Base-by-base conservation (phyloP, 1,140 invertebrate genomes). In the Medauroidea extradentata region DNA sequence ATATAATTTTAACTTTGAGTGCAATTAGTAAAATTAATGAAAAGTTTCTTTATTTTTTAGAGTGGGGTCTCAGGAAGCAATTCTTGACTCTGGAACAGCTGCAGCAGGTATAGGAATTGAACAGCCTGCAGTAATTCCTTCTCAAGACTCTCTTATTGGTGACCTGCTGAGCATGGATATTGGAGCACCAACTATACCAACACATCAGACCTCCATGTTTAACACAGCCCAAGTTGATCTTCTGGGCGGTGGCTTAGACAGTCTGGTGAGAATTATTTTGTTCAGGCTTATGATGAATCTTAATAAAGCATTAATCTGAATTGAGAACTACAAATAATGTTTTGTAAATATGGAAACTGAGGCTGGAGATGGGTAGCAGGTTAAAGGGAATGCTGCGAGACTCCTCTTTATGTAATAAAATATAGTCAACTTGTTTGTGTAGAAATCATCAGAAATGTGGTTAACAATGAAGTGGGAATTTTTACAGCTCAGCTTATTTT, bases 81-180 rank as follows among this genome's bases (percentile, higher is more conserved):
- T 44, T 18, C 41, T 55, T n/a, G 53, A 55, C 23, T 27, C 23
- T n/a, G 44, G 41, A 27, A 21, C 53, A 2, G 14, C 53, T 25
- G 38, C 34, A n/a, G 18, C 29, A 4, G 39, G 23, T 43, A 14
- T 18, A 39, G 14, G n/a, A 5, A 34, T 34, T 11, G 46, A 53
- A 11, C 52, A 38, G 18, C 77, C 88, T 9, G 85, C 90, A 14
- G 91, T 96, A n/a, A 95, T 92, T 69, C 89, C 89, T 11, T 79
- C 85, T 9, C 91, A 96, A 78, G 96, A 98, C 69, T 96, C 93
- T 1, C 80, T 99, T 0, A 98, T 99, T 73, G 96, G 94, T 0
- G 97, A 99, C 79, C 79, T 99, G 18, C 81, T 99, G 25, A 94
- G 91, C 53, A 95, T 99, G 89, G 96, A 99, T 75, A 90, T 98